Conservation (phyloP, 2,113 vertebrate genomes). For the Pelusios castaneus region DNA sequence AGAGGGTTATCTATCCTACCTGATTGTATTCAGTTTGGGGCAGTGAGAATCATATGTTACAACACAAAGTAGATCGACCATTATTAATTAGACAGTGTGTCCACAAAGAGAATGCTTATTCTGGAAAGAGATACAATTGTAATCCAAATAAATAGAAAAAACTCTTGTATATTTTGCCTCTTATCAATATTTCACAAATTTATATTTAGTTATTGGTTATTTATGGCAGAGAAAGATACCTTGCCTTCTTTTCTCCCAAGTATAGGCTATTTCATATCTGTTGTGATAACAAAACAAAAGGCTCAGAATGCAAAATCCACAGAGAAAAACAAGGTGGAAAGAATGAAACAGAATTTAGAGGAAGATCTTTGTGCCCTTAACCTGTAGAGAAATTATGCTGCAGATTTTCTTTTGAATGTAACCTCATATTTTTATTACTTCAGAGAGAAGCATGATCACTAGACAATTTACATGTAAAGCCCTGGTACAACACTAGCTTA, state of each 20-base stretch:
- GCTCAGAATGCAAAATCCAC: constrained; percentile 1
- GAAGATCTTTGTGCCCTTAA: constrained; percentile 29
- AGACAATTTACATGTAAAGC: neutral
- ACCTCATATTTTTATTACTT: constrained; percentile 40
- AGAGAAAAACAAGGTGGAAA: constrained; percentile 37
- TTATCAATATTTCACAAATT: neutral
- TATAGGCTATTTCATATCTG: neutral
- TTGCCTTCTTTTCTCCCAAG: neutral
- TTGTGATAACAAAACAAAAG: neutral
- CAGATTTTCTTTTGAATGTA: constrained; percentile 38
- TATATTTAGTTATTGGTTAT: neutral
- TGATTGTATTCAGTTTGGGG: neutral
- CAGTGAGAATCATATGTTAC: neutral
- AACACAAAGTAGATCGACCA: neutral
- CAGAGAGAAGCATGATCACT: constrained; percentile 29
- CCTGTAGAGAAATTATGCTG: constrained; percentile 64
- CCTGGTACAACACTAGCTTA: neutral
- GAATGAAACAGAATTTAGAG: constrained; percentile 41
- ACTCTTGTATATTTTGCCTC: neutral
- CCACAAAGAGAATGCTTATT: neutral
- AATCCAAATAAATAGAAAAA: neutral
- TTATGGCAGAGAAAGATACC: neutral
- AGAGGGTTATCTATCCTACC: neutral
- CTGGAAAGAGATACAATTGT: neutral
- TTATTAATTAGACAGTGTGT: neutral